These are phyloP conservation scores for Drymodes brunneopygia DNA, from an alignment of 2,113 vertebrate species.

Conservation along the genomic window DNA sequence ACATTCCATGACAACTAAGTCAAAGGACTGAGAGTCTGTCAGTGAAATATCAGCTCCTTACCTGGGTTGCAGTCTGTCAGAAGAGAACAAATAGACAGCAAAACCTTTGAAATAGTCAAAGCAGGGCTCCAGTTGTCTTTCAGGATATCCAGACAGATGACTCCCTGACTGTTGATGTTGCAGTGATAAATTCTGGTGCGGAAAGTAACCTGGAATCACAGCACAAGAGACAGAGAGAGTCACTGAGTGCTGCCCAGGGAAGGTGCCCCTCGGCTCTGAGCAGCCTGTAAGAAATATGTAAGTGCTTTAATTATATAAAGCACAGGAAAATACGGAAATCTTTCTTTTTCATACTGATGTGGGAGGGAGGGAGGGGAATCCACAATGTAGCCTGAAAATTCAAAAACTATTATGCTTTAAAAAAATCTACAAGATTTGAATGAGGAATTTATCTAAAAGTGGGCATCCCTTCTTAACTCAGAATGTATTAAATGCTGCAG, in stretches of 20 bases:
- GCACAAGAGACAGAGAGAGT: background rate
- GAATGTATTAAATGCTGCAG: background rate
- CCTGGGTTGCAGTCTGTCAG: slow-evolving; percentile 92
- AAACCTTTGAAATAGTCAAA: slow-evolving; percentile 92
- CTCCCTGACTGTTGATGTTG: slow-evolving; percentile 95
- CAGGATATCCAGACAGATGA: slow-evolving; percentile 93
- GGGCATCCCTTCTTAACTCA: background rate
- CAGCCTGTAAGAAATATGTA: background rate
- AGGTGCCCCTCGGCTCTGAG: background rate
- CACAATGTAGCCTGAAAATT: background rate
- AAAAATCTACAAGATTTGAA: background rate
- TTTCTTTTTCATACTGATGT: background rate
- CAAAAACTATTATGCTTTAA: background rate
- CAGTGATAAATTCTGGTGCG: slow-evolving; percentile 93
- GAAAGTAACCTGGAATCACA: slow-evolving; percentile 82
- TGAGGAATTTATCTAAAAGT: background rate
- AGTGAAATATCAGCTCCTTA: slow-evolving; percentile 62
- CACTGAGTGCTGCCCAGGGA: background rate
- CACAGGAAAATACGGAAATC: background rate
- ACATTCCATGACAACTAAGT: background rate
- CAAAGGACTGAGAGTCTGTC: background rate
- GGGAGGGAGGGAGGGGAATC: background rate
- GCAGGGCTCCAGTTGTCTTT: slow-evolving; percentile 94
- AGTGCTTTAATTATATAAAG: background rate
- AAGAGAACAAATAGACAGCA: slow-evolving; percentile 92